A percentile compares a stretch with the other conserved stretches of the same genome.
phyloP scores from a whole-genome alignment of 2,113 vertebrate genomes.

The Halichoerus grypus region DNA sequence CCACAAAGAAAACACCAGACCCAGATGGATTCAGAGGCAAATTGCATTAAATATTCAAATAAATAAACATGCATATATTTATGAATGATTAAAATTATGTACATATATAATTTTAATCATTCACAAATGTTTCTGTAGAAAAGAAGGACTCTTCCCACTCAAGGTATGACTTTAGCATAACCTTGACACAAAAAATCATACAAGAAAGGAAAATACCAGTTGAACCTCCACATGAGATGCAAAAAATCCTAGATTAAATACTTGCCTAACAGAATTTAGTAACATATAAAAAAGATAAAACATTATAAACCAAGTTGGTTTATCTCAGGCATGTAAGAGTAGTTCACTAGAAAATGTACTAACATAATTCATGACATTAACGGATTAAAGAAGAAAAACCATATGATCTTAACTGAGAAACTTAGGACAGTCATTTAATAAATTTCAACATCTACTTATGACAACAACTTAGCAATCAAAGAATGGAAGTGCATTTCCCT shows the following conservation, averaged over 20 bases:
- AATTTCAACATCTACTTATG: background rate
- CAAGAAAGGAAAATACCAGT: background rate
- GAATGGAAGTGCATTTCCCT: background rate
- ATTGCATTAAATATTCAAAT: background rate
- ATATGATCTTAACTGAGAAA: background rate
- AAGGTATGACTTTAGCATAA: background rate
- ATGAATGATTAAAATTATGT: background rate
- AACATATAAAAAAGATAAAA: background rate
- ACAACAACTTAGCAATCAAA: background rate
- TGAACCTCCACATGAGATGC: background rate
- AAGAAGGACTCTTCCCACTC: background rate
- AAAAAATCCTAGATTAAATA: background rate
- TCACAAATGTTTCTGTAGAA: background rate
- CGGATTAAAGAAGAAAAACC: background rate
- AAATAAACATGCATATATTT: background rate
- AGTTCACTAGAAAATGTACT: background rate
- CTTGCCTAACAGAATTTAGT: background rate
- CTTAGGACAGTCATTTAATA: background rate
- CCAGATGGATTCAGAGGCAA: background rate
- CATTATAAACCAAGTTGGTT: background rate
- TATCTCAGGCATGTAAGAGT: background rate
- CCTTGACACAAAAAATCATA: background rate
- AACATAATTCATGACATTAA: background rate
- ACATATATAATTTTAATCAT: background rate
- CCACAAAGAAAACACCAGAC: background rate